Evolutionary conservation across 2,888 invertebrate species (phyloP), one percentile per base, ranked within the genome.

Genomic region (Eupithecia subfuscata): DNA sequence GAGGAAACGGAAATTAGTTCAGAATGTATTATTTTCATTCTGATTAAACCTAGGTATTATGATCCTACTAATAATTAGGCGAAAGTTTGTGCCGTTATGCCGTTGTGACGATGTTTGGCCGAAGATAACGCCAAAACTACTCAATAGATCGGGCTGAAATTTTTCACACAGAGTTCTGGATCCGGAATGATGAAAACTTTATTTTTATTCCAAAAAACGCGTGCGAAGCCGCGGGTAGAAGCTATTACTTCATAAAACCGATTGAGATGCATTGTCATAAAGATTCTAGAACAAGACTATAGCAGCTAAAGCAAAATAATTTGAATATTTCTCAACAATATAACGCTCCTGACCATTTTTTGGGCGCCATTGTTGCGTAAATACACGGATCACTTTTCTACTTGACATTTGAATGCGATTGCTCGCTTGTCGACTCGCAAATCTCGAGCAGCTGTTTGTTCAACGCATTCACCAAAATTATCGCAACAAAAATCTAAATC

Each of bases 401-500:
- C 89, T 88, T 93, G 94, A 94, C 94, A 90, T 92, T 88, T 93
- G 88, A 94, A 94, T 94, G 84, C 88, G 86, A 85, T 82, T 83
- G 85, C 82, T 87, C 89, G 90, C 89, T 89, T 91, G 92, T 92
- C 93, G 90, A 90, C 87, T 89, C 82, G 81, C 88, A 89, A 88
- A 93, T 92, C 92, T 90, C 88, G 85, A 91, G 89, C 94, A 94
- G 94, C 91, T 94, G 94, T 93, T 91, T 93, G 86, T 90, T 91
- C 89, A 85, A 84, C 75, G 89, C 87, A 93, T 94, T 94, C 92
- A 93, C 86, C 87, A 91, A 91, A 91, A 92, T 94, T 94, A 94
- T 94, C 94, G 89, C 90, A 90, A 92, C 90, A 89, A 93, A 67
- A 91, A 94, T 94, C 95, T 94, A 94, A 94, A 94, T 94, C 94